Base-by-base conservation (phyloP, 2,113 vertebrate genomes). In the Bostrychus sinensis region DNA sequence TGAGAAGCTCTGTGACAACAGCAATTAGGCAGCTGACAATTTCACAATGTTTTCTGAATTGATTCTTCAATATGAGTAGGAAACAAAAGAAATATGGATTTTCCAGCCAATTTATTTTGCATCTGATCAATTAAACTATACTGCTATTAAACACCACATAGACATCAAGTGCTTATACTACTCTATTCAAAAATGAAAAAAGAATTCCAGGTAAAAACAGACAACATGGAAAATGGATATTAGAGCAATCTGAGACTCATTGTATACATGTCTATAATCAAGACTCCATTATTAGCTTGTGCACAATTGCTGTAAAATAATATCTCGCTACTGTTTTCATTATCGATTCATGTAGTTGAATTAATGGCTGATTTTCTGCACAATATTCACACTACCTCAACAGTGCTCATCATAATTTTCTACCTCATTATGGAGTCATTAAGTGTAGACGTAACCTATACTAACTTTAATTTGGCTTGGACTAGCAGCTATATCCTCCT, bases 21-120 rank as follows among this genome's bases (percentile, higher is more conserved):
- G 65, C 75, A 88, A 83, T 84, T 82, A 82, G 38, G 77, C 26
- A 32, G 50, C 62, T 76, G 76, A 39, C 63, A 64, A 70, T 62
- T 55, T 77, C 57, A 50, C 74, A 75, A 78, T 77, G 59, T 39
- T 61, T 72, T 83, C 45, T 65, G 66, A 74, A 81, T 61, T 75
- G 71, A 84, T 74, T 73, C 37, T 48, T 57, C 45, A 19, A 48
- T 48, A 57, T 32, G 43, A 62, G 56, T 38, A 64, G 26, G 37
- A 76, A 83, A 66, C 50, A 71, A 69, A 66, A 77, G 70, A 84
- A 80, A 73, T 68, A 41, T 38, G 58, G 32, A 48, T 9, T 72
- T 70, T 66, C 13, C 26, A 39, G 62, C 58, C 64, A 73, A 62
- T 39, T 50, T 36, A 66, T 66, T 64, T 22, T 17, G 46, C 75